Percentiles rank a stretch among this genome's conserved stretches.
phyloP scores from a whole-genome alignment of 2,888 invertebrate species.

The Caenorhabditis sp. region DNA sequence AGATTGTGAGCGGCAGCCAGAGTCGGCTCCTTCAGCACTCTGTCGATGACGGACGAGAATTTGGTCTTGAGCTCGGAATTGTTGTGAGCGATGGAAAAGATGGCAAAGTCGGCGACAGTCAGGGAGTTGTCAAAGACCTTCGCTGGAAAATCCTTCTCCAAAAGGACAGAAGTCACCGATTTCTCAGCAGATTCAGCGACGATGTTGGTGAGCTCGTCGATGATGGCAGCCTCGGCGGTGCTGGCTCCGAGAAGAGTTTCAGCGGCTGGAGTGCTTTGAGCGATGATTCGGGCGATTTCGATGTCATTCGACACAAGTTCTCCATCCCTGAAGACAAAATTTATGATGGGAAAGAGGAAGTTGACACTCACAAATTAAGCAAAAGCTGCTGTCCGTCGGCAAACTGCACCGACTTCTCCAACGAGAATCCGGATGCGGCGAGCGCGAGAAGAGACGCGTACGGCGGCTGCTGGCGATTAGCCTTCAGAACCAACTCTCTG shows the following conservation, averaged over 20 bases:
- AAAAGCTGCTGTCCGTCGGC: constrained; percentile 42
- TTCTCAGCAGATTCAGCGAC: constrained; percentile 61
- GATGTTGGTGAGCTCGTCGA: constrained; percentile 64
- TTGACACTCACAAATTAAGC: constrained; percentile 66
- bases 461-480: constrained; percentile 61
- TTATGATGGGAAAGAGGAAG: not conserved
- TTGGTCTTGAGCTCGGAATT: constrained; percentile 67
- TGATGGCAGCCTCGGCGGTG: constrained; percentile 63
- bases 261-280: constrained; percentile 60
- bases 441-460: constrained; percentile 73
- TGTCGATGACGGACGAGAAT: constrained; percentile 65
- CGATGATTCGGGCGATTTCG: constrained; percentile 72
- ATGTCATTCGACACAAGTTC: constrained; percentile 70
- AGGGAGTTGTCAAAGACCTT: constrained; percentile 40
- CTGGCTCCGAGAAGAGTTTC: constrained; percentile 68
- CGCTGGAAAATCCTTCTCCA: constrained; percentile 19
- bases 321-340: constrained; percentile 71
- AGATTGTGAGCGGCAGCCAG: constrained; percentile 67
- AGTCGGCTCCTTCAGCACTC: constrained; percentile 65
- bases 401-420: constrained; percentile 67
- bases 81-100: constrained; percentile 70
- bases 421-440: constrained; percentile 68
- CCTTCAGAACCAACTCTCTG: constrained; percentile 61
- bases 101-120: constrained; percentile 73
- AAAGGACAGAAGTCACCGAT: constrained; percentile 9